These are phyloP conservation scores for Garra rufa DNA, from an alignment of 2,113 vertebrate species.

Conservation along the genomic window DNA sequence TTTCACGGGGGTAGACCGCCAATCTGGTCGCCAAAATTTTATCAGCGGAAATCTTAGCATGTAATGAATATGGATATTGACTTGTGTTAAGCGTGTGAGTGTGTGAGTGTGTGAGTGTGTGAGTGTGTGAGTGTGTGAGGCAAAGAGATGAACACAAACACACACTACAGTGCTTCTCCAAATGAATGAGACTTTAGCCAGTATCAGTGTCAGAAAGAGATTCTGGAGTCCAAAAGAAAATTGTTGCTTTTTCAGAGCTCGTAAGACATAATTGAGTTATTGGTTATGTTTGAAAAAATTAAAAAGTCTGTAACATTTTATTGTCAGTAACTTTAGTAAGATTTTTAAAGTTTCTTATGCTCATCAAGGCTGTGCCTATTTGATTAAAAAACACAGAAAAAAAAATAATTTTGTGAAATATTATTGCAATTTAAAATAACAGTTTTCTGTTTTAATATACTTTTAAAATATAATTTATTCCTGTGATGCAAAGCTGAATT, in stretches of 20 bases:
- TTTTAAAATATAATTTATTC: too few species aligned
- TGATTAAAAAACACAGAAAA: too few species aligned
- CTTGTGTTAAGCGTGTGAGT: conserved; percentile 20
- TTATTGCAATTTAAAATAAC: too few species aligned
- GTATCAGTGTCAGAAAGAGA: not conserved
- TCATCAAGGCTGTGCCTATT: too few species aligned
- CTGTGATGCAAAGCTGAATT: too few species aligned
- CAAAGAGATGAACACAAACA: conserved; percentile 15
- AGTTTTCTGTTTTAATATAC: too few species aligned
- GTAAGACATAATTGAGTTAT: too few species aligned
- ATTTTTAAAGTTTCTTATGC: too few species aligned
- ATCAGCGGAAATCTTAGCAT: conserved; percentile 66
- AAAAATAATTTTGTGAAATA: too few species aligned
- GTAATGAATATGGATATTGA: conserved; percentile 73
- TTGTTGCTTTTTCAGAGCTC: not conserved
- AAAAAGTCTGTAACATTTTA: too few species aligned
- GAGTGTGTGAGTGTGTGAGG: conserved; percentile 11
- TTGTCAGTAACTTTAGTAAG: too few species aligned
- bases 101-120: not conserved
- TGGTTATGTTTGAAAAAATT: too few species aligned
- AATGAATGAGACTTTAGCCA: conserved; percentile 2
- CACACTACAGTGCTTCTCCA: not conserved
- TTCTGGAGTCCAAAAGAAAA: not conserved
- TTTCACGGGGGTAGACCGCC: conserved; percentile 68
- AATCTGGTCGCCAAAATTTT: conserved; percentile 32